phyloP scores from a whole-genome alignment of 92 coral and sea anemone genomes.

The Porites evermanni region DNA sequence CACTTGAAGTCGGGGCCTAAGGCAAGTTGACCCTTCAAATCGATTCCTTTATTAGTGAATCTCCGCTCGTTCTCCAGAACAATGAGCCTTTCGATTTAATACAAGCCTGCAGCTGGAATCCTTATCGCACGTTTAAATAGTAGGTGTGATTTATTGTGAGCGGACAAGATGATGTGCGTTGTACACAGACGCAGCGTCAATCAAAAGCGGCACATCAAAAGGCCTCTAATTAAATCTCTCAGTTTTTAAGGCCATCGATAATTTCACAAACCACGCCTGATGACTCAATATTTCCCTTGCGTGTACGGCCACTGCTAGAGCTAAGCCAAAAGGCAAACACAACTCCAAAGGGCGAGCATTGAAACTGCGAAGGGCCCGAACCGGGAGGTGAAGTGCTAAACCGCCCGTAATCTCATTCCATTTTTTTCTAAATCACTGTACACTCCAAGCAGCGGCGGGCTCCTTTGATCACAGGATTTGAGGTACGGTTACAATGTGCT shows the following conservation, averaged over 20 bases:
- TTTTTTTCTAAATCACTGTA: constrained; percentile 26
- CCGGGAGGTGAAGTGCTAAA: constrained; percentile 4
- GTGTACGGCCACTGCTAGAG: constrained; percentile 39
- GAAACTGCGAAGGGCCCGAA: not conserved
- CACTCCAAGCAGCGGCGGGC: constrained; percentile 6
- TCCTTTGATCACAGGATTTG: constrained; percentile 39
- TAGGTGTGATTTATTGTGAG: constrained; percentile 83
- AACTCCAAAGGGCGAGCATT: not conserved
- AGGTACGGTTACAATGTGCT: constrained; percentile 33
- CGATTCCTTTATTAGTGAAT: constrained; percentile 62
- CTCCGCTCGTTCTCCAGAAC: constrained; percentile 56
- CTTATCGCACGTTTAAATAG: constrained; percentile 69
- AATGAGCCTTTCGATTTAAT: constrained; percentile 64
- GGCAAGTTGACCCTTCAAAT: constrained; percentile 80
- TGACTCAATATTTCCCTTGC: constrained; percentile 68
- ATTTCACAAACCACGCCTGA: constrained; percentile 98
- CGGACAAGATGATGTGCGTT: constrained; percentile 64
- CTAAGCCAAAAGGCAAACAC: constrained; percentile 38
- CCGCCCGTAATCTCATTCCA: constrained; percentile 12
- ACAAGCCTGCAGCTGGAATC: constrained; percentile 67
- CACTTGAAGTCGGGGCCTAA: constrained; percentile 69
- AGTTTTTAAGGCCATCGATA: constrained; percentile 93
- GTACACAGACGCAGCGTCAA: constrained; percentile 67
- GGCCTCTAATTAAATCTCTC: constrained; percentile 96
- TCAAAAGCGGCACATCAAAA: constrained; percentile 95